Evolutionary conservation across 2,888 invertebrate genomes (phyloP), one percentile per base, ranked within the genome.

Genomic region (Andricus quercusramuli): DNA sequence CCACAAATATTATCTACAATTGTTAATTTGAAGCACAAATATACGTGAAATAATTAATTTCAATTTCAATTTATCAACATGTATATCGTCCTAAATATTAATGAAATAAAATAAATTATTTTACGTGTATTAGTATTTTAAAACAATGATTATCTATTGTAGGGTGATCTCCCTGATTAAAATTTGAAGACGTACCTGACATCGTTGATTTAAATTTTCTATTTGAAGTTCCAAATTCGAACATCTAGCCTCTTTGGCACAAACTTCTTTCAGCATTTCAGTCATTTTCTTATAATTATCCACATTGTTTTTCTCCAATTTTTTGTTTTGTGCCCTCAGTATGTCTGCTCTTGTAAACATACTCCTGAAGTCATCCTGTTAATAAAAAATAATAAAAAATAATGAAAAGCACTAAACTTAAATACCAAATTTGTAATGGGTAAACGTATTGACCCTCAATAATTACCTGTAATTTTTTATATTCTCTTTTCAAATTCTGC

Each of bases 231-330:
- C 97, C 87, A 97, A 93, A 80, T 95, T 95, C 3, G 96, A 95
- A 66, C 96, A 95, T 82, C 96, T 94, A 92, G 98, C 97, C 68
- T 95, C 95, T 88, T 96, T 95, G 1, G 96, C 95, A 87, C 96
- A 96, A 56, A 98, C 93, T 91, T 98, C 97, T 0, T 97, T 97
- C 82, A 97, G 96, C 92, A 98, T 94, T 91, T 98, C 98, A 0
- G 97, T 97, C 87, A 96, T 96, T 83, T 96, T 95, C 83, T 96
- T 95, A 84, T 97, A 95, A 78, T 96, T 95, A 92, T 98, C 98
- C 78, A 95, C 94, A 89, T 97, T 96, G 78, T 97, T 94, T 89
- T 95, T 95, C 90, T 96, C 96, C 88, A 96, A 94, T 85, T 95
- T 95, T 89, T 96, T 95, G 89, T 97, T 97, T 90, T 98, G 97